Percentiles rank a stretch among this genome's conserved stretches.
Conservation (phyloP, 2,113 vertebrate species). For the Crotalus horridus region DNA sequence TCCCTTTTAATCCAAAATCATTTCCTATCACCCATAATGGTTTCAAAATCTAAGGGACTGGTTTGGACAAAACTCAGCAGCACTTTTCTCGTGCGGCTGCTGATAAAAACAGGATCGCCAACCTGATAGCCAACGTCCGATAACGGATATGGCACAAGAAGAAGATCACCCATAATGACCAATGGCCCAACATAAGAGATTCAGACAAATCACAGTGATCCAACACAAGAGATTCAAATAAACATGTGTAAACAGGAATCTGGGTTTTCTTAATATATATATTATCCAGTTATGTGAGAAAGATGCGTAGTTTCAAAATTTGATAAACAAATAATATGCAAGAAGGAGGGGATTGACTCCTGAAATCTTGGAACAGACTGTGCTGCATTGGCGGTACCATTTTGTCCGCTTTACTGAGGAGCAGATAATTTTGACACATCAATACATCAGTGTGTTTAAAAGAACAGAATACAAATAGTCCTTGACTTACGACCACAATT, state of each 20-base stretch:
- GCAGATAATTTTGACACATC: neutral
- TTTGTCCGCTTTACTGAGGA: neutral
- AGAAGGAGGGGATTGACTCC: neutral
- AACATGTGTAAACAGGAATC: neutral
- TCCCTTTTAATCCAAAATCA: neutral
- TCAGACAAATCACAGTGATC: neutral
- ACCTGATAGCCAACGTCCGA: too few species aligned
- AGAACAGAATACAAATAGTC: neutral
- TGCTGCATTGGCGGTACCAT: neutral
- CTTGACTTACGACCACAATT: too few species aligned
- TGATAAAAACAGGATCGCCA: too few species aligned
- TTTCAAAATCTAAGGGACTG: too few species aligned
- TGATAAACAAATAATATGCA: neutral
- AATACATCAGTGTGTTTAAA: neutral
- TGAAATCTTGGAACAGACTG: neutral
- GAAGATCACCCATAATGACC: neutral
- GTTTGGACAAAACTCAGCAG: too few species aligned
- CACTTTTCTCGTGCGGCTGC: too few species aligned
- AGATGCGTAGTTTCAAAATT: neutral
- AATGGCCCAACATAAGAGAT: neutral
- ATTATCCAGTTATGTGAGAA: neutral
- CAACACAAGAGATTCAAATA: neutral
- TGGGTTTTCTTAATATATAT: neutral
- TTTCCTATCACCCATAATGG: neutral
- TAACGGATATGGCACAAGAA: too few species aligned